A percentile compares a stretch with the other conserved stretches of the same genome.
Evolutionary conservation across 2,888 invertebrate species (phyloP).

Genomic region (Meiosimyza decipiens): DNA sequence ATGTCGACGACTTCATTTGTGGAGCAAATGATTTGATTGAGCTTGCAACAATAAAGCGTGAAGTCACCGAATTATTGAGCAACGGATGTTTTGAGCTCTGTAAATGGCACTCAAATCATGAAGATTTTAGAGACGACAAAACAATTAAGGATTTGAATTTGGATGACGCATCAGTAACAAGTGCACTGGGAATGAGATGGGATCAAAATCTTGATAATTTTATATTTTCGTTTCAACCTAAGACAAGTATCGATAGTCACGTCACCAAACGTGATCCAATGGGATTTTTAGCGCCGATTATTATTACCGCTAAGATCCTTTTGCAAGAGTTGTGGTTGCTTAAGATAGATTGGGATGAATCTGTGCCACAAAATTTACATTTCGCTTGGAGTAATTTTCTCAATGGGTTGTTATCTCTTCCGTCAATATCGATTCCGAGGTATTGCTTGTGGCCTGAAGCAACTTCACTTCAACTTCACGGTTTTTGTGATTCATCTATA

Average conservation of each 20-base stretch:
- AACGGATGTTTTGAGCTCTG: slow-evolving; percentile 16
- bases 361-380: slow-evolving; percentile 11
- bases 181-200: slow-evolving; percentile 31
- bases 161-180: slow-evolving; percentile 4
- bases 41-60: no score
- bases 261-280: slow-evolving; percentile 37
- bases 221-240: no score
- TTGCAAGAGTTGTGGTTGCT: slow-evolving; percentile 28
- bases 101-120: slow-evolving; percentile 31
- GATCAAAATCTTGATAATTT: slow-evolving; percentile 22
- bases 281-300: slow-evolving; percentile 25
- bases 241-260: background rate
- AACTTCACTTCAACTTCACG: slow-evolving; percentile 33
- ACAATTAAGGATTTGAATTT: slow-evolving; percentile 17
- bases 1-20: background rate
- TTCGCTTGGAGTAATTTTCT: background rate
- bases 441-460: background rate
- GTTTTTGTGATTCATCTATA: slow-evolving; percentile 36
- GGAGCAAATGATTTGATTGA: background rate
- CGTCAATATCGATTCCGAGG: no score
- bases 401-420: background rate
- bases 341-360: slow-evolving; percentile 29
- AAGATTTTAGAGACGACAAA: background rate
- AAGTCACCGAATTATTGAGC: background rate
- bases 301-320: slow-evolving; percentile 24